Percentiles rank a stretch among this genome's conserved stretches.
These are phyloP conservation scores for Anticlea derivata DNA, from an alignment of 2,888 invertebrate genomes.

Conservation along the genomic window DNA sequence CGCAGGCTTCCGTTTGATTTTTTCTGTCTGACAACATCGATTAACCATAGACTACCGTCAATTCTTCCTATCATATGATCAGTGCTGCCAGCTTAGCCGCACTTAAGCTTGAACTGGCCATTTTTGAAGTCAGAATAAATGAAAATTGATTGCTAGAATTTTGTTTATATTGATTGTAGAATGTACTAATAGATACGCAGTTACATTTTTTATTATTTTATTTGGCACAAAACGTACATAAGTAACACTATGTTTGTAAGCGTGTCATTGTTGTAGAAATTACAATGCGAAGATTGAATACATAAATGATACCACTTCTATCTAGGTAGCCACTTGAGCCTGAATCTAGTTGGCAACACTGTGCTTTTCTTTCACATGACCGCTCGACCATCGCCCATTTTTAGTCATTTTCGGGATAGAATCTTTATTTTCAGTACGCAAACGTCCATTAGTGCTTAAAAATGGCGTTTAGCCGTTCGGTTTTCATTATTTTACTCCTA, in stretches of 20 bases:
- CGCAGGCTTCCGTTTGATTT: too few relatives aligned
- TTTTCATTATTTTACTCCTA: constrained; percentile 70
- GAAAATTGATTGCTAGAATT: not conserved
- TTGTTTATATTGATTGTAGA: not conserved
- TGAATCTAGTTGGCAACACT: constrained; percentile 5
- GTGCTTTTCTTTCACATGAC: constrained; percentile 81
- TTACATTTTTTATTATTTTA: too few relatives aligned
- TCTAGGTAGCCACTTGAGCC: not conserved
- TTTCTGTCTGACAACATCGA: constrained; percentile 9
- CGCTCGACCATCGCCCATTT: constrained; percentile 68
- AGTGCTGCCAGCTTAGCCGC: not conserved
- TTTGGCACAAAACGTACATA: too few relatives aligned
- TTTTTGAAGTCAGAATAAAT: not conserved
- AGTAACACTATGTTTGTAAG: too few relatives aligned
- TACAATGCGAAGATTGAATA: too few relatives aligned
- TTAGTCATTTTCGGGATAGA: constrained; percentile 63
- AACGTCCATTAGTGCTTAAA: constrained; percentile 67
- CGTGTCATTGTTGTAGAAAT: too few relatives aligned
- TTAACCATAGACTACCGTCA: constrained; percentile 7
- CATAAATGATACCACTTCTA: too few relatives aligned
- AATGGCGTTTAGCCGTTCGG: constrained; percentile 77
- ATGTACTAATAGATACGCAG: too few relatives aligned
- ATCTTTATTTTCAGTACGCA: constrained; percentile 59
- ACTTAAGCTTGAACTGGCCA: not conserved
- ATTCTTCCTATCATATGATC: constrained; percentile 8